Conservation (phyloP, 2,113 vertebrate species). For the Siniperca chuatsi region DNA sequence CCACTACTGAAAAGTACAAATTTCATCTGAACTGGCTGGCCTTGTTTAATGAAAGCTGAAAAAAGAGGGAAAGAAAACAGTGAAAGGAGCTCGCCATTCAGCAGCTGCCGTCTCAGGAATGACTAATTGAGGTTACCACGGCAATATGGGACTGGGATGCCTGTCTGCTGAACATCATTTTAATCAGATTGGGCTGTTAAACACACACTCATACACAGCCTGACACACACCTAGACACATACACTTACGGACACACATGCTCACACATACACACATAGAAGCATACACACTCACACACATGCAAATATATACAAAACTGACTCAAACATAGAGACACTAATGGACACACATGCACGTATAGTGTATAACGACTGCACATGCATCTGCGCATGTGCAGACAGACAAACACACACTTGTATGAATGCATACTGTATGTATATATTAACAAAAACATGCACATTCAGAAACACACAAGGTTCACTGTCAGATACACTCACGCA, state of each 20-base stretch:
- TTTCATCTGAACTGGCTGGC: slow-evolving; percentile 39
- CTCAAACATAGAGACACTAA: not conserved
- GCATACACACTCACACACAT: not conserved
- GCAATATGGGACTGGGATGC: slow-evolving; percentile 61
- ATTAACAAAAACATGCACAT: not conserved
- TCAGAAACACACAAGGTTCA: not conserved
- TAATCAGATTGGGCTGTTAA: slow-evolving; percentile 68
- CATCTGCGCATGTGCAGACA: not conserved
- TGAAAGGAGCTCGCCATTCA: slow-evolving; percentile 53
- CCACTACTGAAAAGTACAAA: slow-evolving; percentile 43
- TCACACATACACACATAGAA: not conserved
- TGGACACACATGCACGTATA: not conserved
- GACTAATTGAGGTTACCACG: slow-evolving; percentile 78
- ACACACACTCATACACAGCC: slow-evolving; percentile 28
- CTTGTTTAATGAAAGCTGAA: slow-evolving; percentile 52
- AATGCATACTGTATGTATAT: not conserved
- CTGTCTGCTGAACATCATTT: slow-evolving; percentile 72
- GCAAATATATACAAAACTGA: not conserved
- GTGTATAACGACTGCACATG: not conserved
- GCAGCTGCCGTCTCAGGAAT: slow-evolving; percentile 64
- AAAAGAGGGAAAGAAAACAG: slow-evolving; percentile 45
- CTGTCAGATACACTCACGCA: not conserved
- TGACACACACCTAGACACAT: not conserved
- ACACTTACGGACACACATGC: not conserved
- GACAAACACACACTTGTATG: not conserved